Evolutionary conservation across 2,113 vertebrate species (phyloP).

Genomic region (Lampris incognitus): DNA sequence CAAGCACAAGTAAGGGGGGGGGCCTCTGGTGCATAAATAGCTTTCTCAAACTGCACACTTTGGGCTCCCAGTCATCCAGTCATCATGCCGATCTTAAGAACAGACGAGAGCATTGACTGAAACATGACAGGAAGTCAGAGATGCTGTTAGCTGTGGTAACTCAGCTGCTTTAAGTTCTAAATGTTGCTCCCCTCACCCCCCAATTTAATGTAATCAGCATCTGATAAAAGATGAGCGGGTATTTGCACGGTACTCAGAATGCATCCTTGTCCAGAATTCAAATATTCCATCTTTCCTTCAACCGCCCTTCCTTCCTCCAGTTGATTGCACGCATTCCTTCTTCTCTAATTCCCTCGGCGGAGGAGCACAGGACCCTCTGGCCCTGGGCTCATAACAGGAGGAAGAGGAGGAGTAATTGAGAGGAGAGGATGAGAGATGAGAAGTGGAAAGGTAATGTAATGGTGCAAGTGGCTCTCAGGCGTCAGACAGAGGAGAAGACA

Average conservation of each 20-base stretch:
- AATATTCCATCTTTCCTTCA: slow-evolving; percentile 23
- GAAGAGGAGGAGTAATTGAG: slow-evolving; percentile 61
- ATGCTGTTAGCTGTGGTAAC: no score
- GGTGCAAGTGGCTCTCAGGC: slow-evolving; percentile 40
- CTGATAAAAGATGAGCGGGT: not conserved
- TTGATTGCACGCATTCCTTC: slow-evolving; percentile 41
- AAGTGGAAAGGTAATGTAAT: slow-evolving; percentile 39
- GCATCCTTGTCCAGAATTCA: slow-evolving; percentile 15
- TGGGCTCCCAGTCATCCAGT: no score
- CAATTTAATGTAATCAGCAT: not conserved
- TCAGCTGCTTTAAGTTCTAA: no score
- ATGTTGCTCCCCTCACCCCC: no score
- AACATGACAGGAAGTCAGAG: no score
- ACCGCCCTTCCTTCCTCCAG: not conserved
- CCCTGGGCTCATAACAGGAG: slow-evolving; percentile 46
- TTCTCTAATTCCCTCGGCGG: slow-evolving; percentile 64
- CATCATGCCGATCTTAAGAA: no score
- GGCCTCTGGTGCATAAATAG: no score
- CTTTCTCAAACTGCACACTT: no score
- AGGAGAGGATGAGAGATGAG: slow-evolving; percentile 42
- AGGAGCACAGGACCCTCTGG: slow-evolving; percentile 56
- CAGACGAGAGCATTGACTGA: no score
- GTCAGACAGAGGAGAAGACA: not conserved
- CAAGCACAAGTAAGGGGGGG: no score
- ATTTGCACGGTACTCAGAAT: slow-evolving; percentile 9